Percentiles rank a stretch among this genome's conserved stretches.
phyloP scores from a whole-genome alignment of 2,797 vertebrate genomes.

The Calcarius lapponicus region DNA sequence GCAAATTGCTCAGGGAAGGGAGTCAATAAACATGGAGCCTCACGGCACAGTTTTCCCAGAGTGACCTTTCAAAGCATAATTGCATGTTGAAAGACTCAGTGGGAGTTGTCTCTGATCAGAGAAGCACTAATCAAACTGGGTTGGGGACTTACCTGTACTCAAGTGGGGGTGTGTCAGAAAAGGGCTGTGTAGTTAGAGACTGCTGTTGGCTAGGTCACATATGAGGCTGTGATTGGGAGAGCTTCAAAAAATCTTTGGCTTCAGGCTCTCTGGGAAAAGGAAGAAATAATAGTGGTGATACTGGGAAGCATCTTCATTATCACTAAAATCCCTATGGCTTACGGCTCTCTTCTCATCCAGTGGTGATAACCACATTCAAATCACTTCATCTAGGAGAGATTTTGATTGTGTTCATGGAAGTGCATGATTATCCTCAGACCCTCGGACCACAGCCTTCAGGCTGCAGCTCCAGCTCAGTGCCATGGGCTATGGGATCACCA shows the following conservation, averaged over 20 bases:
- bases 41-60: background rate
- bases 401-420: background rate
- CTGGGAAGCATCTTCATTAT: background rate
- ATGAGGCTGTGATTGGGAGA: background rate
- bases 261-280: background rate
- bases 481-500: background rate
- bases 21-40: conserved; percentile 31
- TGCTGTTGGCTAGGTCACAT: background rate
- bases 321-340: background rate
- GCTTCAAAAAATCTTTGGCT: background rate
- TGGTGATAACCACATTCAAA: background rate
- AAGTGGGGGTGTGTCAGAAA: background rate
- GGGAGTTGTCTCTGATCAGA: background rate
- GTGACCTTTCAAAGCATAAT: conserved; percentile 39
- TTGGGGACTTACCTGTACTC: background rate
- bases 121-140: background rate
- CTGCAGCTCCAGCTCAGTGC: background rate
- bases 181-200: background rate
- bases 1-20: conserved; percentile 19
- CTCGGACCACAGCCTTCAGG: fast-evolving
- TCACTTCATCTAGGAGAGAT: background rate
- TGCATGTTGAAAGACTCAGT: background rate
- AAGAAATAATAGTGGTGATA: background rate
- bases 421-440: background rate
- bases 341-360: background rate